These are phyloP conservation scores for Stenurella melanura DNA, from an alignment of 2,888 invertebrate genomes.

Conservation along the genomic window DNA sequence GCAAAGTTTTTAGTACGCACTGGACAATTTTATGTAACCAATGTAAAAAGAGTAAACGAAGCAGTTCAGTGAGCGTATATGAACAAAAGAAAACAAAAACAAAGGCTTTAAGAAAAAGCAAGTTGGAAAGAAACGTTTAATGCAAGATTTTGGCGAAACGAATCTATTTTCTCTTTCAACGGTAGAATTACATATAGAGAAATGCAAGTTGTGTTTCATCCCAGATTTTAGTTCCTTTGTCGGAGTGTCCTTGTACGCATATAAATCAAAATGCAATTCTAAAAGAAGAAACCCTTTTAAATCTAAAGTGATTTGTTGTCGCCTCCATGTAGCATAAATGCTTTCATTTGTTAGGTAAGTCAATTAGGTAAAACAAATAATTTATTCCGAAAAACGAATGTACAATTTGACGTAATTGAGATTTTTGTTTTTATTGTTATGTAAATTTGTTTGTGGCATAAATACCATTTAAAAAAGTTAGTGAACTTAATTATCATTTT, in stretches of 20 bases:
- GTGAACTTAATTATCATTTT: not conserved
- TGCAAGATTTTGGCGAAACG: slow-evolving; percentile 1
- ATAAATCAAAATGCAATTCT: not conserved
- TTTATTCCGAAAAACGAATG: not conserved
- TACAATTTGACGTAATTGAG: not conserved
- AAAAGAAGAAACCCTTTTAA: not conserved
- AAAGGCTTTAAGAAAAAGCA: not conserved
- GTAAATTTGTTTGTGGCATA: not conserved
- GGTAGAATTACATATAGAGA: slow-evolving; percentile 1
- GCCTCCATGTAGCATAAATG: not conserved
- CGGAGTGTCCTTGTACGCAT: not conserved
- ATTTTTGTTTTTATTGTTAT: not conserved
- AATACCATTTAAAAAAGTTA: not conserved
- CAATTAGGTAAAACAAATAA: not conserved
- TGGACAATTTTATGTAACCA: not conserved
- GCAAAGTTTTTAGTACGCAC: slow-evolving; percentile 1
- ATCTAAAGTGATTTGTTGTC: not conserved
- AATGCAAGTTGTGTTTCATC: not conserved
- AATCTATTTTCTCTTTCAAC: not conserved
- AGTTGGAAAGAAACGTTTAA: not conserved
- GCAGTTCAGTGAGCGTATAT: slow-evolving; percentile 1
- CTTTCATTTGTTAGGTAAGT: not conserved
- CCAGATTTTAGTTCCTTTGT: not conserved
- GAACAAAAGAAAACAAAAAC: not conserved
- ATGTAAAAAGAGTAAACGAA: not conserved